A percentile compares a stretch with the other conserved stretches of the same genome.
phyloP scores from a whole-genome alignment of 2,888 invertebrate species.

The Hyles lineata region DNA sequence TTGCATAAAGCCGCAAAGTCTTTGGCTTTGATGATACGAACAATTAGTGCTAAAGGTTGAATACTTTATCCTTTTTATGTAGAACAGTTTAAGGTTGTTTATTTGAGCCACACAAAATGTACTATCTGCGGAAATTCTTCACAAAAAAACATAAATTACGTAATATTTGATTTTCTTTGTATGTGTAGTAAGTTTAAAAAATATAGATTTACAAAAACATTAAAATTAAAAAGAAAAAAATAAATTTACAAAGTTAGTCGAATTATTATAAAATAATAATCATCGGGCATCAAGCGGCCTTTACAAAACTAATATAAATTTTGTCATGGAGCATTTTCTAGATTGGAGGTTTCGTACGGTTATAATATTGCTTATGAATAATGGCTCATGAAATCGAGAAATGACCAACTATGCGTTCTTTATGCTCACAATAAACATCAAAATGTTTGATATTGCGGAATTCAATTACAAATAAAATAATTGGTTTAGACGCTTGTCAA shows the following conservation, averaged over 20 bases:
- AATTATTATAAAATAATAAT: neutral
- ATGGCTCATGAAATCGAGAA: constrained; percentile 41
- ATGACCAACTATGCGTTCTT: constrained; percentile 32
- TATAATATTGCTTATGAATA: constrained; percentile 39
- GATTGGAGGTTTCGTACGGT: constrained; percentile 42
- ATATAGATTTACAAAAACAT: no score
- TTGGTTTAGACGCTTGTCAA: constrained; percentile 29
- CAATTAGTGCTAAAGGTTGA: constrained; percentile 11
- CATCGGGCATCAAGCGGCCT: neutral
- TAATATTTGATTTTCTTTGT: no score
- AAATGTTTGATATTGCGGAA: constrained; percentile 32
- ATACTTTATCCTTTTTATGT: neutral
- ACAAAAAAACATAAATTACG: no score
- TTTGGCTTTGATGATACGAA: constrained; percentile 1
- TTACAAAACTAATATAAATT: constrained; percentile 20
- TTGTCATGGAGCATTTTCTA: constrained; percentile 45
- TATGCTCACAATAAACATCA: constrained; percentile 31
- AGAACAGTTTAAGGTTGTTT: neutral
- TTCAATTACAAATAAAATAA: constrained; percentile 27
- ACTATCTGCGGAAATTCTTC: neutral
- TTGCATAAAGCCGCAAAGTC: constrained; percentile 14
- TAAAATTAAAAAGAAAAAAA: neutral
- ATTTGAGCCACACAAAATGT: neutral
- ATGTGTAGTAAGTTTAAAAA: no score
- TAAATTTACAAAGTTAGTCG: neutral